Conservation (phyloP, 1,140 invertebrate genomes). For the Aphelenchoides fujianensis region DNA sequence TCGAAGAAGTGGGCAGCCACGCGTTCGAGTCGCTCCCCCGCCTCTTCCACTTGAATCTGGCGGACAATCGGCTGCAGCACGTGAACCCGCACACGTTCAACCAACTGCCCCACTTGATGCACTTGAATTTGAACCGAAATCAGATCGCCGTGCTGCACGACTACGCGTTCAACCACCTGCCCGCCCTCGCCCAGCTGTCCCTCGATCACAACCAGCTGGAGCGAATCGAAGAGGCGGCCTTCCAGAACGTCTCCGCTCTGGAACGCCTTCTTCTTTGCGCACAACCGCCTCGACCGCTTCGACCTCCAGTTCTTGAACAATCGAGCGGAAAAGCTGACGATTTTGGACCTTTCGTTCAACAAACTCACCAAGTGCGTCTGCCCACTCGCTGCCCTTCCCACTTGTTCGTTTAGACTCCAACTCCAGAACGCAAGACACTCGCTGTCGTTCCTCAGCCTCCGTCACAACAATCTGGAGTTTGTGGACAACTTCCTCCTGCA, state of each 20-base stretch:
- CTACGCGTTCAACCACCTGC: conserved; percentile 19
- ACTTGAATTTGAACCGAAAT: conserved; percentile 41
- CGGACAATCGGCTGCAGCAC: conserved; percentile 33
- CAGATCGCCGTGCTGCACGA: conserved; percentile 25
- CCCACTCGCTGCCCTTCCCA: no score
- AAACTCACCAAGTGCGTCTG: background rate
- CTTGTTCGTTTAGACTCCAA: no score
- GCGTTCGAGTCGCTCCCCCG: conserved; percentile 21
- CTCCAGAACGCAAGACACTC: conserved; percentile 37
- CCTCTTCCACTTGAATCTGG: conserved; percentile 36
- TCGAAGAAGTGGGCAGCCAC: conserved; percentile 14
- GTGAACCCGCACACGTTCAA: conserved; percentile 34
- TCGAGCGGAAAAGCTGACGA: conserved; percentile 13
- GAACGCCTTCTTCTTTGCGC: background rate
- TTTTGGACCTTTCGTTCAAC: conserved; percentile 42
- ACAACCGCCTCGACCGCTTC: conserved; percentile 6
- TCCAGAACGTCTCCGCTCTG: conserved; percentile 9
- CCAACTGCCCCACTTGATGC: conserved; percentile 39
- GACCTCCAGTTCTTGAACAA: conserved; percentile 18
- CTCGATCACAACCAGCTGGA: conserved; percentile 11
- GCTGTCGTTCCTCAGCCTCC: conserved; percentile 18
- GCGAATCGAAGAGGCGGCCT: background rate
- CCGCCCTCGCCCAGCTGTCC: background rate
- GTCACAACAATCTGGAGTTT: conserved; percentile 43
- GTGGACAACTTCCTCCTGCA: conserved; percentile 33